Percentiles rank a stretch among this genome's conserved stretches.
Conservation (phyloP, 2,888 invertebrate genomes). For the Barypeithes pellucidus region DNA sequence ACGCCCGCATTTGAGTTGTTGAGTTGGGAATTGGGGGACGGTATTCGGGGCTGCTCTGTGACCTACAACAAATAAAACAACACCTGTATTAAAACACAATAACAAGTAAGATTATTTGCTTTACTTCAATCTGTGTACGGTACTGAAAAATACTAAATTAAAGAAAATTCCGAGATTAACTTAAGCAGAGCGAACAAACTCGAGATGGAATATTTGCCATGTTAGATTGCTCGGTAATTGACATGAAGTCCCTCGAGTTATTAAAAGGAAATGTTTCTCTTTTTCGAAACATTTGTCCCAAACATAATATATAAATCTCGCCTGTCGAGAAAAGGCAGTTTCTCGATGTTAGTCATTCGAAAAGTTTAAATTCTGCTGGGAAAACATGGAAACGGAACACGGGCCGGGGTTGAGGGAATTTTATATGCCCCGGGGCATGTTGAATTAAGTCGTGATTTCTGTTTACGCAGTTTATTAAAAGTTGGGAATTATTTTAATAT, state of each 20-base stretch:
- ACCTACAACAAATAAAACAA: constrained; percentile 62
- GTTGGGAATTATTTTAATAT: not conserved
- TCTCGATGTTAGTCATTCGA: constrained; percentile 20
- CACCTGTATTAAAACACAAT: not conserved
- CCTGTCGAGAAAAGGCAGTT: constrained; percentile 33
- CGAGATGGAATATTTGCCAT: constrained; percentile 35
- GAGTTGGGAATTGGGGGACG: constrained; percentile 68
- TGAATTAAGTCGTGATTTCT: constrained; percentile 8
- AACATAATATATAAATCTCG: constrained; percentile 49
- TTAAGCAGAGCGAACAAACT: not conserved
- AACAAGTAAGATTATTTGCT: constrained; percentile 19
- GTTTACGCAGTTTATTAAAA: constrained; percentile 25
- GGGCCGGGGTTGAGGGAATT: constrained; percentile 8
- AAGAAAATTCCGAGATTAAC: not conserved
- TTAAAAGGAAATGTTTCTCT: constrained; percentile 31
- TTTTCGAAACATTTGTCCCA: constrained; percentile 49
- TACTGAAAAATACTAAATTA: not conserved
- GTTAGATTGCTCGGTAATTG: constrained; percentile 41
- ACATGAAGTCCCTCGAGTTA: constrained; percentile 46
- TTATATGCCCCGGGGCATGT: constrained; percentile 14
- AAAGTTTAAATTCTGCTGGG: constrained; percentile 47
- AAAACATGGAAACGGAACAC: constrained; percentile 37
- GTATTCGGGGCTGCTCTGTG: constrained; percentile 65
- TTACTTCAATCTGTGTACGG: not conserved
- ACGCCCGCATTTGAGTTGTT: constrained; percentile 68